Percentiles rank a stretch among this genome's conserved stretches.
These are phyloP conservation scores for Periophthalmus modestus DNA, from an alignment of 2,113 vertebrate genomes.

Conservation along the genomic window DNA sequence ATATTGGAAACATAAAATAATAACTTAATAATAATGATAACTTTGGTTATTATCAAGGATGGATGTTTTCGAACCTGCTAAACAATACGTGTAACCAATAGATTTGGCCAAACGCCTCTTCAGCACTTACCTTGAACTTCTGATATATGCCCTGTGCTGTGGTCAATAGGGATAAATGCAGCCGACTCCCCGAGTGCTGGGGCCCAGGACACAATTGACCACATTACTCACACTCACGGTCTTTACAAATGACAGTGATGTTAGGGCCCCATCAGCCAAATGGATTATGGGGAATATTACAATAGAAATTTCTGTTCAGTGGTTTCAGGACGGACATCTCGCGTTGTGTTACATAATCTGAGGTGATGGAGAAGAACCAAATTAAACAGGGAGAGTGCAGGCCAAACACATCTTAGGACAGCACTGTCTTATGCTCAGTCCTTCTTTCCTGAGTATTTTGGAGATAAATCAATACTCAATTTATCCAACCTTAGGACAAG, in stretches of 20 bases:
- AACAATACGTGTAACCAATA: not conserved
- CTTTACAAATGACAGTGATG: constrained; percentile 22
- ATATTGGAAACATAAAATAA: not conserved
- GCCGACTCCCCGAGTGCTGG: not conserved
- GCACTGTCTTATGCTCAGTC: not conserved
- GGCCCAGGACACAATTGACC: constrained; percentile 21
- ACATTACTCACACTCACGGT: constrained; percentile 1
- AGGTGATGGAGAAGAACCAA: constrained; percentile 19
- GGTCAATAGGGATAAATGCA: constrained; percentile 18
- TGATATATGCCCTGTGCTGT: not conserved
- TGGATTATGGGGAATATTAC: constrained; percentile 33
- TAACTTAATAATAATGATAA: too few relatives aligned
- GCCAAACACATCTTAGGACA: constrained; percentile 1
- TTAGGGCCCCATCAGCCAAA: constrained; percentile 28
- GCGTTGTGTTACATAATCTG: not conserved
- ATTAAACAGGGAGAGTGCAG: constrained; percentile 10
- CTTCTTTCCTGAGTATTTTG: constrained; percentile 15
- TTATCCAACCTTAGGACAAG: constrained; percentile 43
- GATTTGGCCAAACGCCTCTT: constrained; percentile 40
- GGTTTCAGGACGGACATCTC: constrained; percentile 22
- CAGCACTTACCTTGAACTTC: constrained; percentile 39
- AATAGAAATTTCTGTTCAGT: constrained; percentile 36
- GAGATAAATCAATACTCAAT: constrained; percentile 55
- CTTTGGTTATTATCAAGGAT: not conserved
- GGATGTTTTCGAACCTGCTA: not conserved